phyloP scores from a whole-genome alignment of 2,888 invertebrate genomes.

The Allygus modestus region DNA sequence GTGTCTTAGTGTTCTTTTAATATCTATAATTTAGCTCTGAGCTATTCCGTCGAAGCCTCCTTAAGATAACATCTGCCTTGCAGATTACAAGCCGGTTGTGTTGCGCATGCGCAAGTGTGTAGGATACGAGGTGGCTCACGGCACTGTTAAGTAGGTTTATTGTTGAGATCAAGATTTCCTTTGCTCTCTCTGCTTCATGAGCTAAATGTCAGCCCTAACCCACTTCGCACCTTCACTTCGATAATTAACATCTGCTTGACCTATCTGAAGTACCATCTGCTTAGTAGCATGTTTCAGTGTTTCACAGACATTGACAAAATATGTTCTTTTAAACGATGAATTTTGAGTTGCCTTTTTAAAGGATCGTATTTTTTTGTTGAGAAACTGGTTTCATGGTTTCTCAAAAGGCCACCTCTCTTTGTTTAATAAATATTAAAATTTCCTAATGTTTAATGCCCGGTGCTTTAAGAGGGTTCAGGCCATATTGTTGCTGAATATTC shows the following conservation, averaged over 20 bases:
- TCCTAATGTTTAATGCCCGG: no score
- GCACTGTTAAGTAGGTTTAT: slow-evolving; percentile 30
- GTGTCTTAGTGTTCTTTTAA: background rate
- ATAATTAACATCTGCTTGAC: slow-evolving; percentile 18
- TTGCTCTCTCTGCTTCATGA: slow-evolving; percentile 36
- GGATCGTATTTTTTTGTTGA: no score
- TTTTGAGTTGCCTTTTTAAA: no score
- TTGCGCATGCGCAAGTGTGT: no score
- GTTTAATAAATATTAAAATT: no score
- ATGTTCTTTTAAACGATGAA: no score
- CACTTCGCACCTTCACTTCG: background rate
- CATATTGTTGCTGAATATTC: no score
- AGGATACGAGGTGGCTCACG: background rate
- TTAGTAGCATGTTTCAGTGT: no score
- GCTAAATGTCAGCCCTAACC: slow-evolving; percentile 26
- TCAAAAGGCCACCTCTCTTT: no score
- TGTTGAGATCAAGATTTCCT: slow-evolving; percentile 38
- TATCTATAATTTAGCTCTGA: background rate
- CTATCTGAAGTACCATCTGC: background rate
- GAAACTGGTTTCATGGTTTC: no score
- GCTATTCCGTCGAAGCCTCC: background rate
- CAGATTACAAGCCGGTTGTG: background rate
- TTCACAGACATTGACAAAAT: no score
- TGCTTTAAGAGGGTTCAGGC: no score
- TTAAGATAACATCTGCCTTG: background rate